Base-by-base conservation (phyloP, 2,888 invertebrate species). In the Encarsia formosa region DNA sequence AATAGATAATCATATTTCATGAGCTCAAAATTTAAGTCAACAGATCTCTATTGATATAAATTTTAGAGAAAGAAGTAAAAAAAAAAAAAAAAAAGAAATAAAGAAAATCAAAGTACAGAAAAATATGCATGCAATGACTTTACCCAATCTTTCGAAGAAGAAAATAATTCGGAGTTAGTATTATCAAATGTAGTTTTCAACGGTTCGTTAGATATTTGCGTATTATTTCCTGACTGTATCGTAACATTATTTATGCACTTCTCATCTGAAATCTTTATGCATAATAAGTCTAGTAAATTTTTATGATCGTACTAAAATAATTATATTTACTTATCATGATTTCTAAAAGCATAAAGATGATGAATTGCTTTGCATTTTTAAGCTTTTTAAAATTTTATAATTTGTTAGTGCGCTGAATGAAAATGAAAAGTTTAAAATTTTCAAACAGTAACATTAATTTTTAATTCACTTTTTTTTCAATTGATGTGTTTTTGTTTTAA, bases 41-140 rank as follows among this genome's bases (percentile, higher is more conserved):
- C 23, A 19, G 39, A 35, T 39, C 8, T 38, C 15, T 40, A 41
- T 19, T 31, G 11, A 11, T 34, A 11, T n/a, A 37, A 23, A 35
- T 6, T 45, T 20, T n/a, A 16, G 18, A 41, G 24, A 29, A 8
- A 38, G 38, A 38, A 19, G 20, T 5, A 23, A 20, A 44, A 18
- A 44, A 15, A 47, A 37, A 52, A 34, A 38, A 13, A 31, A 15
- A 49, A 46, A 42, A 37, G 22, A 37, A 49, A 46, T n/a, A n/a
- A n/a, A n/a, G n/a, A n/a, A n/a, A n/a, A n/a, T n/a, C n/a, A n/a
- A n/a, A n/a, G n/a, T n/a, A 41, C 44, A 41, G 26, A 49, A 46
- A 48, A 49, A 46, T 46, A 49, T 42, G 31, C 54, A 54, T 54
- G 54, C 54, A 49, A 46, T 54, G 32, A 49, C 43, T 54, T 54